A percentile compares a stretch with the other conserved stretches of the same genome.
phyloP scores from a whole-genome alignment of 2,113 vertebrate genomes.

The Platycercus adscitus region DNA sequence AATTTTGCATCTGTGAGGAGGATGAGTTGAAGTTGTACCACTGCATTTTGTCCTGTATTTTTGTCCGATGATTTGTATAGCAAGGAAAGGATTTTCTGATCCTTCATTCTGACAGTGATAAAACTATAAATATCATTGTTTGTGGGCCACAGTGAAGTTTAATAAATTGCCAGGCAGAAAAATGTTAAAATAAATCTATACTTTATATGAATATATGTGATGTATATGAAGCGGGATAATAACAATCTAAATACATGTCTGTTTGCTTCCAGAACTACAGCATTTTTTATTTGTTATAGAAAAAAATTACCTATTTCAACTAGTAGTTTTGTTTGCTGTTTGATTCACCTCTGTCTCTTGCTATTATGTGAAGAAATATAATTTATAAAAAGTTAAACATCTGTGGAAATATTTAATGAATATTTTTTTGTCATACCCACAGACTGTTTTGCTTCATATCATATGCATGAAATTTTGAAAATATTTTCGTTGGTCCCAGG shows the following conservation, averaged over 20 bases:
- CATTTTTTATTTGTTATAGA: background rate
- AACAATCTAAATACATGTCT: background rate
- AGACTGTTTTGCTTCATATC: background rate
- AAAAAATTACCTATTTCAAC: background rate
- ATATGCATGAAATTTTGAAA: background rate
- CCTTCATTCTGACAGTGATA: background rate
- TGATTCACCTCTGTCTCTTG: background rate
- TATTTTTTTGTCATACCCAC: background rate
- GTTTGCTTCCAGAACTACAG: background rate
- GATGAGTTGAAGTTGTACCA: background rate
- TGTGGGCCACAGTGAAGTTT: background rate
- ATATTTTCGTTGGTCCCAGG: background rate
- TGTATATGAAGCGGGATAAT: background rate
- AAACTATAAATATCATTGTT: background rate
- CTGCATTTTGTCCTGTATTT: background rate
- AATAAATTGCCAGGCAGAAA: background rate
- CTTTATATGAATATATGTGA: background rate
- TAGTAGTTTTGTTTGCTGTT: background rate
- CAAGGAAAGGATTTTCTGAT: background rate
- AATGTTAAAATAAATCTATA: background rate
- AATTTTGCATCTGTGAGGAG: background rate
- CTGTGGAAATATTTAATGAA: background rate
- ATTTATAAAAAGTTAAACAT: background rate
- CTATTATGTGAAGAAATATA: background rate
- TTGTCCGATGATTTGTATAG: background rate